Percentiles rank a stretch among this genome's conserved stretches.
These are phyloP conservation scores for Raja brachyura DNA, from an alignment of 2,113 vertebrate genomes.

Conservation along the genomic window DNA sequence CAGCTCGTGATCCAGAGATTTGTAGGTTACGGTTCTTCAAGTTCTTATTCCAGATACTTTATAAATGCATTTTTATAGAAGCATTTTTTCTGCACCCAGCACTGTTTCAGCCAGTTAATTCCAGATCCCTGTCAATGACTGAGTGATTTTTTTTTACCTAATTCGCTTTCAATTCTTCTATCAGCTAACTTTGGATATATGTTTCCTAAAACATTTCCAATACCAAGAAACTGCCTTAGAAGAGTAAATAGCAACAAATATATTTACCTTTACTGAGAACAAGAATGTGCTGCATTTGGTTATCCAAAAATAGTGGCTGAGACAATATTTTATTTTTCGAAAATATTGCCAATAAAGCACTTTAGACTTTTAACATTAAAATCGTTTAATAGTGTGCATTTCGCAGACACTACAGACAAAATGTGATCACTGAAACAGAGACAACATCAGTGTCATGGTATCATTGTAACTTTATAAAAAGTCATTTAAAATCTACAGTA, in stretches of 20 bases:
- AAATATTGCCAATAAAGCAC: background rate
- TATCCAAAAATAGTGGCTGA: background rate
- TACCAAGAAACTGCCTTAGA: no score
- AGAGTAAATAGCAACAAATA: background rate
- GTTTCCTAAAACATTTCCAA: no score
- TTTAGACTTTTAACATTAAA: background rate
- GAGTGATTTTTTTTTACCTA: no score
- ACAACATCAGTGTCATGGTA: background rate
- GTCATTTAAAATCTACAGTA: background rate
- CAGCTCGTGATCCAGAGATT: no score
- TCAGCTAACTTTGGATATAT: no score
- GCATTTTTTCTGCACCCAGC: no score
- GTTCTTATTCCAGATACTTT: no score
- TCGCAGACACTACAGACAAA: constrained; percentile 33
- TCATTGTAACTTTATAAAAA: constrained; percentile 11
- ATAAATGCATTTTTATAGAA: no score
- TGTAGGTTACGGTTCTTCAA: no score
- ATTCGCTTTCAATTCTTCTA: no score
- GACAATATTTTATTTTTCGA: background rate
- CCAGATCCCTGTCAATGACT: no score
- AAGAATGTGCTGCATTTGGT: background rate
- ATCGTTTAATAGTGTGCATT: background rate
- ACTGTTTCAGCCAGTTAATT: no score
- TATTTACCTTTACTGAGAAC: background rate
- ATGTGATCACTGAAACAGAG: constrained; percentile 11